Conservation (phyloP, 37 sponge, comb jelly and placozoan species). For the Agelas oroides region DNA sequence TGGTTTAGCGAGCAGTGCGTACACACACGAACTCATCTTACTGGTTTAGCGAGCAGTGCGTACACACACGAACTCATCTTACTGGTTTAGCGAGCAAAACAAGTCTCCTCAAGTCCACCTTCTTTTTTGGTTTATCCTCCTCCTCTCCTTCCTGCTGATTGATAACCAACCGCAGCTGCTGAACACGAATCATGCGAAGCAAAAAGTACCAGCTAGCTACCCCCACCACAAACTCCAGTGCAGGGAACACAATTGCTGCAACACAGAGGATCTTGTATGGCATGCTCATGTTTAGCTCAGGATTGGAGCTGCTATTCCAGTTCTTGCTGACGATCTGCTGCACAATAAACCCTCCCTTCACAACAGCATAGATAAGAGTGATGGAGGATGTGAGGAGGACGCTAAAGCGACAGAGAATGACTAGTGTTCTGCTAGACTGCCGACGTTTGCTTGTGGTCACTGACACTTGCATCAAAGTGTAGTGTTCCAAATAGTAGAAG, state of each 20-base stretch:
- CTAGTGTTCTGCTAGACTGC: not conserved
- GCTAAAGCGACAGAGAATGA: slow-evolving; percentile 11
- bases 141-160: slow-evolving; percentile 41
- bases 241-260: slow-evolving; percentile 38
- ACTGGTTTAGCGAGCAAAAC: slow-evolving; percentile 62
- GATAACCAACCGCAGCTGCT: slow-evolving; percentile 35
- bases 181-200: slow-evolving; percentile 33
- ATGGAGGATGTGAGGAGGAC: slow-evolving; percentile 19
- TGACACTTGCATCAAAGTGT: slow-evolving; percentile 20
- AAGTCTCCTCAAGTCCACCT: slow-evolving; percentile 58
- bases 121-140: slow-evolving; percentile 15
- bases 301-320: not conserved
- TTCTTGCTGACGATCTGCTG: not conserved
- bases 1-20: slow-evolving; percentile 52
- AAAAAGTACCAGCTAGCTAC: slow-evolving; percentile 23
- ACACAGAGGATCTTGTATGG: slow-evolving; percentile 72
- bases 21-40: slow-evolving; percentile 13
- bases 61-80: not conserved
- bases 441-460: not conserved
- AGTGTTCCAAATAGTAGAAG: slow-evolving; percentile 62
- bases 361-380: slow-evolving; percentile 51
- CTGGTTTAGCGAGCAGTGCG: slow-evolving; percentile 62
- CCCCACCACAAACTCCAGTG: slow-evolving; percentile 55
- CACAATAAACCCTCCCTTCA: slow-evolving; percentile 57
- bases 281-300: slow-evolving; percentile 37